Conservation (phyloP, 2,797 vertebrate species). For the Peromyscus aztecus region DNA sequence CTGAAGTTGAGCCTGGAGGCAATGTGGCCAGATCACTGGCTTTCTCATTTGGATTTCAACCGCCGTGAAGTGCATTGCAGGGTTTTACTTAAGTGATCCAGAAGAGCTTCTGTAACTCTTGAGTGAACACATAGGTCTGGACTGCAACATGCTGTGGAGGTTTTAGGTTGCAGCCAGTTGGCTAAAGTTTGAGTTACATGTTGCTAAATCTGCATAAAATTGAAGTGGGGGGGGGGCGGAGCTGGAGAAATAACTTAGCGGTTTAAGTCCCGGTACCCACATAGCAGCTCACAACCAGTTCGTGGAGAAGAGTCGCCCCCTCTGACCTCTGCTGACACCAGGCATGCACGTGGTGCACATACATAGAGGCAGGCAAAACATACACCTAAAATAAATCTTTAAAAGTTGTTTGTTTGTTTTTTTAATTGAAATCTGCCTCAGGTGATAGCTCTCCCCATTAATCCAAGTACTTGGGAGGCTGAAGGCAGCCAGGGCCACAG, state of each 20-base stretch:
- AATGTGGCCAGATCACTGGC: neutral
- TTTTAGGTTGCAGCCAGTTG: neutral
- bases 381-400: neutral
- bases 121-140: neutral
- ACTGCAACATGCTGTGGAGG: rapidly evolving
- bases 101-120: neutral
- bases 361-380: neutral
- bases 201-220: neutral
- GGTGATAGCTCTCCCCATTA: neutral
- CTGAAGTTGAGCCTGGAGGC: neutral
- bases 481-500: neutral
- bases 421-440: neutral
- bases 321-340: neutral
- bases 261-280: neutral
- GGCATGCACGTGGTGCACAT: neutral
- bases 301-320: neutral
- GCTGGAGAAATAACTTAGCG: neutral
- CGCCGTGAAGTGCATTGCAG: neutral
- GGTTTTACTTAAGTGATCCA: neutral
- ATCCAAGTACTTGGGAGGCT: neutral
- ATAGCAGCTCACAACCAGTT: neutral
- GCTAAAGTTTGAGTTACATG: neutral
- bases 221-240: neutral
- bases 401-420: neutral
- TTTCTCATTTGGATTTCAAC: neutral